Evolutionary conservation across 2,113 vertebrate genomes (phyloP).

Genomic region (Dasypus novemcinctus): DNA sequence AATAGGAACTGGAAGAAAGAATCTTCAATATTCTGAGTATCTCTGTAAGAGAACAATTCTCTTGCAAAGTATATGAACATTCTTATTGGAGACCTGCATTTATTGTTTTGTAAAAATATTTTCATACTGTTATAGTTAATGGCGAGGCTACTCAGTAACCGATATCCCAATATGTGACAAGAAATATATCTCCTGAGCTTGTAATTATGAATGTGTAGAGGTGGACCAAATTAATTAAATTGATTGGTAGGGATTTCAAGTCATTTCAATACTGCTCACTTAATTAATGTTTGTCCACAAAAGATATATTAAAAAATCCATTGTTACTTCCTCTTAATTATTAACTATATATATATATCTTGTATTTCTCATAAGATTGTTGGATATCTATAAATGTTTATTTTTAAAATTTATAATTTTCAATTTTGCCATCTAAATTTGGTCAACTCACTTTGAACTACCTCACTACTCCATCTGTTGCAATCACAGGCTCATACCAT

Average conservation of each 20-base stretch:
- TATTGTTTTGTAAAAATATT: background rate
- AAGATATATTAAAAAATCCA: background rate
- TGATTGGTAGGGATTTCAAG: background rate
- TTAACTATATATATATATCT: background rate
- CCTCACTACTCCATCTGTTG: background rate
- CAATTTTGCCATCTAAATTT: background rate
- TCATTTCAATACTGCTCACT: background rate
- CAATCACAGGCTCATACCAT: background rate
- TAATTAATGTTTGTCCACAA: background rate
- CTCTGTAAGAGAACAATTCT: background rate
- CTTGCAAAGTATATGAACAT: background rate
- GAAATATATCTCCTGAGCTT: background rate
- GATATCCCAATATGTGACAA: background rate
- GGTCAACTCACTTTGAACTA: background rate
- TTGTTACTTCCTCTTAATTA: background rate
- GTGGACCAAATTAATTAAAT: background rate
- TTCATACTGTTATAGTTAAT: background rate
- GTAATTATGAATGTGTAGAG: background rate
- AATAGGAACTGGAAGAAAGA: background rate
- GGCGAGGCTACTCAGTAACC: background rate
- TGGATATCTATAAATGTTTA: background rate
- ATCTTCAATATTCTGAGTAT: background rate
- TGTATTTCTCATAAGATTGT: background rate
- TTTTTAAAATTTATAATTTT: background rate
- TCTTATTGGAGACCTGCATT: background rate